These are phyloP conservation scores for Meriones unguiculatus DNA, from an alignment of 2,113 vertebrate genomes.

Conservation along the genomic window DNA sequence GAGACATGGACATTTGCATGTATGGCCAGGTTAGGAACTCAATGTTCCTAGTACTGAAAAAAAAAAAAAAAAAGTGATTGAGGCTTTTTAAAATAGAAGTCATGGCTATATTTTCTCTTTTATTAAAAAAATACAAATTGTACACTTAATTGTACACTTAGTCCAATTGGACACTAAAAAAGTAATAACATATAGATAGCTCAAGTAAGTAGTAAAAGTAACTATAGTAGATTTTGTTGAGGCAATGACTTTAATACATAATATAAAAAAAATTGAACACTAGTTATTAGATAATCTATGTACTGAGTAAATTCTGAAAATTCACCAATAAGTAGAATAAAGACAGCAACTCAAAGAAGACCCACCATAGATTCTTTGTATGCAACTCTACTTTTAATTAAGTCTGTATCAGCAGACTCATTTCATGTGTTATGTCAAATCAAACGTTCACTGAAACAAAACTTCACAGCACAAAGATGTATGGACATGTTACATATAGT, in stretches of 20 bases:
- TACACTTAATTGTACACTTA: conserved; percentile 28
- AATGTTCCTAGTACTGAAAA: conserved; percentile 5
- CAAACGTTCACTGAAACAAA: conserved; percentile 53
- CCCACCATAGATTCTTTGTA: conserved; percentile 71
- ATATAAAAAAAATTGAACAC: conserved; percentile 59
- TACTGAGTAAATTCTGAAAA: conserved; percentile 68
- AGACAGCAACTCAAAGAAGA: conserved; percentile 47
- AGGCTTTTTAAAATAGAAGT: conserved; percentile 28
- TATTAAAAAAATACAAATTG: conserved; percentile 11
- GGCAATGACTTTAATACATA: conserved; percentile 51
- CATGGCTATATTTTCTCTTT: neutral
- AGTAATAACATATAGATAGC: conserved; percentile 30
- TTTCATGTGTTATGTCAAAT: conserved; percentile 37
- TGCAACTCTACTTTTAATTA: conserved; percentile 71
- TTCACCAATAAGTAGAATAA: conserved; percentile 70
- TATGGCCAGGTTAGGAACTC: neutral
- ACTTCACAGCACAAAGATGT: conserved; percentile 30
- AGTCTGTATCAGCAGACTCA: conserved; percentile 66
- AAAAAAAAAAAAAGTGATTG: neutral
- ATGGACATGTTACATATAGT: neutral
- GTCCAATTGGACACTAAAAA: conserved; percentile 49
- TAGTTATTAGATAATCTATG: conserved; percentile 70
- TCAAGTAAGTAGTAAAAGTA: conserved; percentile 50
- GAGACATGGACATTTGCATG: neutral
- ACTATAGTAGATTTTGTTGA: conserved; percentile 63